These are phyloP conservation scores for Palythoa caribaeorum DNA, from an alignment of 92 coral and sea anemone genomes.

Conservation along the genomic window DNA sequence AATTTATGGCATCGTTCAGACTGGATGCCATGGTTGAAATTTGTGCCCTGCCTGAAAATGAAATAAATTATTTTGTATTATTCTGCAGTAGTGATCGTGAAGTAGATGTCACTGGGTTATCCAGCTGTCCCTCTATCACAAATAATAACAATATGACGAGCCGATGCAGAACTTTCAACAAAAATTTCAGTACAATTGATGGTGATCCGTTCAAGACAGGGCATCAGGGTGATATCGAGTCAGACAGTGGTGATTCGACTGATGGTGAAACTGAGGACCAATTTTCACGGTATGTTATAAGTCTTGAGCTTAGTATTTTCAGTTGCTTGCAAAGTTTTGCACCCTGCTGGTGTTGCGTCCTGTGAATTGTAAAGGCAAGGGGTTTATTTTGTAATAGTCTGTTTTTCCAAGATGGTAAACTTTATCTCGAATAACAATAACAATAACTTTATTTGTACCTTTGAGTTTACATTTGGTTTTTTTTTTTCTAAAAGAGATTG, in stretches of 20 bases:
- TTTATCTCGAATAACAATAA: slow-evolving; percentile 2
- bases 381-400: slow-evolving; percentile 12
- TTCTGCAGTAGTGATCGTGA: slow-evolving; percentile 22
- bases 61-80: background rate
- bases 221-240: slow-evolving; percentile 32
- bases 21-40: slow-evolving; percentile 3
- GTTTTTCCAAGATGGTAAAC: slow-evolving; percentile 8
- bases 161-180: slow-evolving; percentile 36
- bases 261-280: background rate
- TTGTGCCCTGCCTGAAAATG: slow-evolving; percentile 12
- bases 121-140: slow-evolving; percentile 31
- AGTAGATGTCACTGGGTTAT: slow-evolving; percentile 41
- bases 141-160: background rate
- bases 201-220: slow-evolving; percentile 39
- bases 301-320: slow-evolving; percentile 30
- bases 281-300: slow-evolving; percentile 18
- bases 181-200: slow-evolving; percentile 24
- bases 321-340: background rate
- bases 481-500: too few species aligned
- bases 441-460: too few species aligned
- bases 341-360: slow-evolving; percentile 13
- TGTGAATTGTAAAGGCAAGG: background rate
- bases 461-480: too few species aligned
- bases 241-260: slow-evolving; percentile 33
- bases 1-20: slow-evolving; percentile 23